These are phyloP conservation scores for Barnardius zonarius DNA, from an alignment of 2,113 vertebrate genomes.

Conservation along the genomic window DNA sequence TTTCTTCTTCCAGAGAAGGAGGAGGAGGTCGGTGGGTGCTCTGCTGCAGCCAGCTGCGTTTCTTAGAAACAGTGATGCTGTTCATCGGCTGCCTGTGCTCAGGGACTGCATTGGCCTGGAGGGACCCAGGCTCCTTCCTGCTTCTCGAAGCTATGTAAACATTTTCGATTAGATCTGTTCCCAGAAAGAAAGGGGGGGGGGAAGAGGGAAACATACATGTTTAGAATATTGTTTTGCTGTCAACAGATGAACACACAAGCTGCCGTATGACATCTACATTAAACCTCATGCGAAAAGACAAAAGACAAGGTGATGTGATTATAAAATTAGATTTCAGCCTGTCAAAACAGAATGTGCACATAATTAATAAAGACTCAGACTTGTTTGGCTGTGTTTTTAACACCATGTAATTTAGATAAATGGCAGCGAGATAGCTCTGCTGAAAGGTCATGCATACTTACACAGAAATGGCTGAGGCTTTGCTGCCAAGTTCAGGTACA, in stretches of 20 bases:
- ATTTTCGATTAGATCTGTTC: conserved; percentile 86
- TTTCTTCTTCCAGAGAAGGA: conserved; percentile 72
- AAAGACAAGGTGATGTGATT: not conserved
- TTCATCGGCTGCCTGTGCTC: conserved; percentile 73
- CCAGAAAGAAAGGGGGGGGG: not conserved
- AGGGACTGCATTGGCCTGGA: conserved; percentile 55
- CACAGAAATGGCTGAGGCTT: not conserved
- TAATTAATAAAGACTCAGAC: not conserved
- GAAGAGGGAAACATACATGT: not conserved
- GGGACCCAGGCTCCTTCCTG: conserved; percentile 68
- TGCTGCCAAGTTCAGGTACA: not conserved
- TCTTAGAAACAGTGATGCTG: conserved; percentile 96
- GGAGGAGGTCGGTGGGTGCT: conserved; percentile 73
- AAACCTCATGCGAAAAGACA: not conserved
- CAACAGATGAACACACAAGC: not conserved
- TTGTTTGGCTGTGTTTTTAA: conserved; percentile 21
- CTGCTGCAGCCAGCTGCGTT: conserved; percentile 96
- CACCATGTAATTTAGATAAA: conserved; percentile 35
- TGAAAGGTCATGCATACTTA: conserved; percentile 10
- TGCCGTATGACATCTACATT: not conserved
- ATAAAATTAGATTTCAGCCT: conserved; percentile 7
- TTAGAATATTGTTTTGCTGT: not conserved
- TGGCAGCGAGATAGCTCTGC: not conserved
- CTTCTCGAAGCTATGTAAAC: conserved; percentile 77
- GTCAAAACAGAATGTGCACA: not conserved